These are phyloP conservation scores for Catalaphyllia jardinei DNA, from an alignment of 64 coral and sea anemone genomes.

Conservation along the genomic window DNA sequence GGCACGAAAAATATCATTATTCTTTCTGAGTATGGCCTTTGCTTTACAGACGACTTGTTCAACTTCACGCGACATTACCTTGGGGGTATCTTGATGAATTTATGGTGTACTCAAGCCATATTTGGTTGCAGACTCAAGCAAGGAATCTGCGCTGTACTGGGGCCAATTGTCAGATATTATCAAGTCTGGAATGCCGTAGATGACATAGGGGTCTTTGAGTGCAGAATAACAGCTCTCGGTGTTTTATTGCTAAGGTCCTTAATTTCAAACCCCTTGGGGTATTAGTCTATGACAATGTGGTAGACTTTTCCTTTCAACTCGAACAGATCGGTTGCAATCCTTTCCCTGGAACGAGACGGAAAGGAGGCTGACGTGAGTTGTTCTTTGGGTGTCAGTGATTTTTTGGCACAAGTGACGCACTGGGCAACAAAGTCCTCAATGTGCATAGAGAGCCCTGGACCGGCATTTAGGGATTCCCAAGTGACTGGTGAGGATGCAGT, in stretches of 20 bases:
- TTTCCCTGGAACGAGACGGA: slow-evolving; percentile 28
- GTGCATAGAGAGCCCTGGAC: slow-evolving; percentile 28
- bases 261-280: slow-evolving; percentile 54
- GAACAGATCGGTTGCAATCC: slow-evolving; percentile 41
- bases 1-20: slow-evolving; percentile 32
- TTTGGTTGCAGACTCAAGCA: slow-evolving; percentile 32
- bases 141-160: slow-evolving; percentile 16
- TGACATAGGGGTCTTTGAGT: slow-evolving; percentile 59
- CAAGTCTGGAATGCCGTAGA: slow-evolving; percentile 54
- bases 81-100: slow-evolving; percentile 60
- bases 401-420: slow-evolving; percentile 66
- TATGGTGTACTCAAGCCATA: slow-evolving; percentile 67
- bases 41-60: too few species aligned
- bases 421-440: slow-evolving; percentile 41
- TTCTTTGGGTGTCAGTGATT: slow-evolving; percentile 48
- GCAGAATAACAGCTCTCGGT: slow-evolving; percentile 11
- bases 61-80: too few species aligned
- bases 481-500: slow-evolving; percentile 26
- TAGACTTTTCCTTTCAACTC: slow-evolving; percentile 42
- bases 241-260: slow-evolving; percentile 22
- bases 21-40: too few species aligned
- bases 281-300: slow-evolving; percentile 22
- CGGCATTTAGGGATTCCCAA: slow-evolving; percentile 48
- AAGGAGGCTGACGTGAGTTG: slow-evolving; percentile 61
- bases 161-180: slow-evolving; percentile 35